Percentiles rank a stretch among this genome's conserved stretches.
Evolutionary conservation across 2,888 invertebrate species (phyloP).

Genomic region (Drosophila mercatorum): DNA sequence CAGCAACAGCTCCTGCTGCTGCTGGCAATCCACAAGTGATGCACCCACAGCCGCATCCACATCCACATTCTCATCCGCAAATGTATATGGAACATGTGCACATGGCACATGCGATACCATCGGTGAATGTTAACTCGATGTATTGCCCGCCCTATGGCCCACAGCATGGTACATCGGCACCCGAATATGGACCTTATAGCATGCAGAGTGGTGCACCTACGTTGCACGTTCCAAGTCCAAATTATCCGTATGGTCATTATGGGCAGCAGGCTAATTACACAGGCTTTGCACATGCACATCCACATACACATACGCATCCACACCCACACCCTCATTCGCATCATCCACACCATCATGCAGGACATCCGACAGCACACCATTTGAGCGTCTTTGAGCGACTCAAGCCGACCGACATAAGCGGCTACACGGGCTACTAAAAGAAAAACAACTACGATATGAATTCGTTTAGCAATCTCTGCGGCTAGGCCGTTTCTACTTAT

Average conservation of each 20-base stretch:
- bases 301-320: constrained; percentile 24
- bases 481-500: constrained; percentile 52
- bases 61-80: constrained; percentile 49
- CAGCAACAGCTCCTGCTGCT: constrained; percentile 47
- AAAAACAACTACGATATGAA: constrained; percentile 15
- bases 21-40: constrained; percentile 76
- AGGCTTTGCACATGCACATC: constrained; percentile 53
- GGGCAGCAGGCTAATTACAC: constrained; percentile 70
- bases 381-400: constrained; percentile 85
- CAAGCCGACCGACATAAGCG: constrained; percentile 86
- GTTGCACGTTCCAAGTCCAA: constrained; percentile 89
- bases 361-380: constrained; percentile 81
- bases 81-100: constrained; percentile 85
- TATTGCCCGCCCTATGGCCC: constrained; percentile 75
- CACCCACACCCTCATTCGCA: constrained; percentile 42
- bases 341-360: constrained; percentile 76
- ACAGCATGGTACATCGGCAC: constrained; percentile 75
- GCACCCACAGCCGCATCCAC: constrained; percentile 24
- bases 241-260: constrained; percentile 87
- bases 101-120: constrained; percentile 83
- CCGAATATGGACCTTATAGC: constrained; percentile 54
- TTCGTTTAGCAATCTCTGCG: constrained; percentile 60
- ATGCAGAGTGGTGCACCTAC: constrained; percentile 81
- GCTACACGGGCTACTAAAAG: constrained; percentile 85
- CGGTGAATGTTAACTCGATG: constrained; percentile 84